Percentiles rank a stretch among this genome's conserved stretches.
Conservation (phyloP, 2,888 invertebrate genomes). For the Pseudeuparius sepicola region DNA sequence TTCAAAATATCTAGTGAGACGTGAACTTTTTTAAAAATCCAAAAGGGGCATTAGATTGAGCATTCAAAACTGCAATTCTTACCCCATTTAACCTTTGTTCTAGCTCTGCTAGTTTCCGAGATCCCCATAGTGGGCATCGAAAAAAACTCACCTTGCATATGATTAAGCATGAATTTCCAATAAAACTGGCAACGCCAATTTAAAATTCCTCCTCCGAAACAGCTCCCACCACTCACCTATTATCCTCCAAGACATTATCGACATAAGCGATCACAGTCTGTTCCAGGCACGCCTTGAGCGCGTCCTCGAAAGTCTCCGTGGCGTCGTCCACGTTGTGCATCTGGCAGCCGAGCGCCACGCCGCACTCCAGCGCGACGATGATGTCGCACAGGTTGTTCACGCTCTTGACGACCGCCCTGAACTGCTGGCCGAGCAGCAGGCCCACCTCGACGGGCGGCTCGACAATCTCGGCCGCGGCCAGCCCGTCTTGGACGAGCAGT, state of each 20-base stretch:
- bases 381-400: conserved; percentile 39
- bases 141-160: no score
- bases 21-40: no score
- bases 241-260: conserved; percentile 38
- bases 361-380: conserved; percentile 38
- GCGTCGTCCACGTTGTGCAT: conserved; percentile 42
- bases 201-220: no score
- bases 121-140: no score
- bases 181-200: no score
- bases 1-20: no score
- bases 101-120: no score
- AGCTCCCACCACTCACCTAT: conserved; percentile 40
- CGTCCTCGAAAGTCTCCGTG: conserved; percentile 39
- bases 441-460: conserved; percentile 33
- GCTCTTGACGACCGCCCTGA: conserved; percentile 38
- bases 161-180: no score
- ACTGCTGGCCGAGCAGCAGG: conserved; percentile 39
- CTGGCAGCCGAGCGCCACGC: conserved; percentile 41
- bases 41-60: no score
- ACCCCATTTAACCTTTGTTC: no score
- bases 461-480: conserved; percentile 22
- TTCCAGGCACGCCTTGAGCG: conserved; percentile 44
- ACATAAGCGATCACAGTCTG: conserved; percentile 41
- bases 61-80: no score
- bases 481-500: conserved; percentile 27